Conservation (phyloP, 2,113 vertebrate genomes). For the Azemiops feae region DNA sequence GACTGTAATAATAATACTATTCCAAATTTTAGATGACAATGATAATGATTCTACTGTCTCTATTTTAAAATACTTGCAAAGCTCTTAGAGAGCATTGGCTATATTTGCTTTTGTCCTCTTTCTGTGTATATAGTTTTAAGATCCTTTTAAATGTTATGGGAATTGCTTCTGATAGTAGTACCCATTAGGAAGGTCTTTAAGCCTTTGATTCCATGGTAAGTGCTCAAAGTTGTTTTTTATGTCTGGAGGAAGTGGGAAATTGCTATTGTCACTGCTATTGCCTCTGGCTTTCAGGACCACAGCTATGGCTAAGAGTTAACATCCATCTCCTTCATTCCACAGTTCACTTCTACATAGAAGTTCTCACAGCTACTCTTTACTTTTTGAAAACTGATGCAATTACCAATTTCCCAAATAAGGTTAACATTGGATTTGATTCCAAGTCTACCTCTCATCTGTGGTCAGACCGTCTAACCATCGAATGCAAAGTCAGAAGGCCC, state of each 20-base stretch:
- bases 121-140: not conserved
- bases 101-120: not conserved
- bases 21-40: not conserved
- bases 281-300: not conserved
- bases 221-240: not conserved
- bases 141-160: not conserved
- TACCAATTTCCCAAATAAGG: not conserved
- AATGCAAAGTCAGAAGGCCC: not conserved
- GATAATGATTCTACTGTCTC: not conserved
- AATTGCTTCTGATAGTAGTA: not conserved
- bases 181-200: not conserved
- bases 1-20: not conserved
- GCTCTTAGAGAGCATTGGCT: conserved; percentile 1
- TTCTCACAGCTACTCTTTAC: not conserved
- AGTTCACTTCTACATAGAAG: not conserved
- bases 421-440: not conserved
- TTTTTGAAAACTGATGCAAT: not conserved
- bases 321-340: too few species aligned
- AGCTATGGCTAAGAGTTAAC: not conserved
- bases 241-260: not conserved
- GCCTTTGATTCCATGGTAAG: not conserved
- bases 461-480: not conserved
- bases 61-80: not conserved
- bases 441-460: not conserved
- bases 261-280: not conserved